phyloP scores from a whole-genome alignment of 2,888 invertebrate genomes.

The Trissolcus japonicus region DNA sequence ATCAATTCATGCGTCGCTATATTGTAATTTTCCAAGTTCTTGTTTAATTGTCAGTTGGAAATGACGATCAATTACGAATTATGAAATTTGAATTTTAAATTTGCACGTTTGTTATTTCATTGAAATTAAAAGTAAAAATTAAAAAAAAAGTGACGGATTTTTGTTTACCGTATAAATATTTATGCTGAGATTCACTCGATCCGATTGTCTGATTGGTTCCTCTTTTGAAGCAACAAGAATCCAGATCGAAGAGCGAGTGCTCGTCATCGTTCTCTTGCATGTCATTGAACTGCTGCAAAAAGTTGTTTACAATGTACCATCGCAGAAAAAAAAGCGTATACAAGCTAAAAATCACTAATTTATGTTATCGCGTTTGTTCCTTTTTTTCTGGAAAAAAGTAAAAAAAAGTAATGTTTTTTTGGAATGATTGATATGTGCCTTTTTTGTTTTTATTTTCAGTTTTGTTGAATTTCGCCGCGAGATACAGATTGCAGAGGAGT shows the following conservation, averaged over 20 bases:
- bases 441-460: no score
- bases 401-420: not conserved
- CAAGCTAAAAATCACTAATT: not conserved
- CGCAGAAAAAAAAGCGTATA: not conserved
- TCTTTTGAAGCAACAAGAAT: conserved; percentile 65
- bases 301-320: conserved; percentile 26
- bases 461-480: conserved; percentile 17
- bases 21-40: conserved; percentile 27
- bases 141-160: not conserved
- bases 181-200: conserved; percentile 62
- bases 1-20: conserved; percentile 10
- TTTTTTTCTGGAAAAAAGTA: not conserved
- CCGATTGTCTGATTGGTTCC: conserved; percentile 51
- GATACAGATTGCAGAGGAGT: conserved; percentile 29
- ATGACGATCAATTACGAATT: conserved; percentile 3
- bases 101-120: not conserved
- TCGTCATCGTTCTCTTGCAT: conserved; percentile 64
- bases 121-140: not conserved
- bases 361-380: conserved; percentile 2
- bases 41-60: conserved; percentile 10
- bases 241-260: conserved; percentile 70
- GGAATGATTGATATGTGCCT: no score
- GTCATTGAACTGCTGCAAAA: conserved; percentile 63
- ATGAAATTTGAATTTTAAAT: not conserved
- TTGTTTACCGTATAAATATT: conserved; percentile 66